Conservation (phyloP, 2,113 vertebrate genomes). For the Salvator merianae region DNA sequence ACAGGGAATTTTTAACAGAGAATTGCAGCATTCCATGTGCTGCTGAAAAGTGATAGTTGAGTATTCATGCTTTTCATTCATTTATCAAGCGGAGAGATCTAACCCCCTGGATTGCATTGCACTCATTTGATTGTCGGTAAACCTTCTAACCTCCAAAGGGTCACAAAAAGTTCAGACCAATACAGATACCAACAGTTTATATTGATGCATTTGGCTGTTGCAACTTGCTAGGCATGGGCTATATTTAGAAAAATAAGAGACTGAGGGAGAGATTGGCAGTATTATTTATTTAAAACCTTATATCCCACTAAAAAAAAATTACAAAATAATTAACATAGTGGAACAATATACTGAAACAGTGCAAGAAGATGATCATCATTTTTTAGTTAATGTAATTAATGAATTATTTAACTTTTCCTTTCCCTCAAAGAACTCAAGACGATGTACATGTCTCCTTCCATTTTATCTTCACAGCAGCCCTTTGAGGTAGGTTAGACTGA, state of each 20-base stretch:
- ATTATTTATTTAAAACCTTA: constrained; percentile 16
- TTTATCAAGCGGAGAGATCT: constrained; percentile 6
- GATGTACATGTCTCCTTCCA: not conserved
- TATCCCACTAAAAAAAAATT: not conserved
- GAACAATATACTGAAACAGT: not conserved
- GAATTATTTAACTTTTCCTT: not conserved
- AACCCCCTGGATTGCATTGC: constrained; percentile 13
- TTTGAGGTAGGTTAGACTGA: not conserved
- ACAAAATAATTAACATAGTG: not conserved
- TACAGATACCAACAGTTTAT: not conserved
- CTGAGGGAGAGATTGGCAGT: not conserved
- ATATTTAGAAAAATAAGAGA: not conserved
- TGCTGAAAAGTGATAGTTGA: not conserved
- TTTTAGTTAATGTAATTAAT: not conserved
- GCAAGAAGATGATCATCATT: not conserved
- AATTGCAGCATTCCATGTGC: not conserved
- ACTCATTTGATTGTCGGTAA: constrained; percentile 19
- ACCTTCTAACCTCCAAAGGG: constrained; percentile 27
- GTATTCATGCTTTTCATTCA: not conserved
- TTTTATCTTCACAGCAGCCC: not conserved
- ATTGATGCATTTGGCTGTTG: not conserved
- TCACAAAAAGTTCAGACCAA: constrained; percentile 50
- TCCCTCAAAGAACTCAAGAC: not conserved
- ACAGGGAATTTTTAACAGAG: not conserved
- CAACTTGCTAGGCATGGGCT: not conserved